phyloP scores from a whole-genome alignment of 2,797 vertebrate species.

The Rhinella marina region DNA sequence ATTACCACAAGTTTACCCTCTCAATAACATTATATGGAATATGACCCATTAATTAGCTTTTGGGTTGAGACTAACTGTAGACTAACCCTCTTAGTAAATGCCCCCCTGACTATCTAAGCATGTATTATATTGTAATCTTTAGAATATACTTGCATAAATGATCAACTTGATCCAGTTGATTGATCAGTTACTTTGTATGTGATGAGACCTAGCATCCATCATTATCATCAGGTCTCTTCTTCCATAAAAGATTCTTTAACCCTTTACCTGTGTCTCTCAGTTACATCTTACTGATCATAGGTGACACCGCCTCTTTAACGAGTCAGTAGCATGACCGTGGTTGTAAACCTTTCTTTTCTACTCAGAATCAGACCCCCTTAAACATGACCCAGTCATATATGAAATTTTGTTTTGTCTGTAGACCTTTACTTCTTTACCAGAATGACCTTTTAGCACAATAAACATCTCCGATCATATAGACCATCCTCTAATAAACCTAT shows the following conservation, averaged over 20 bases:
- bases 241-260: constrained; percentile 8
- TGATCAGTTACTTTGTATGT: neutral
- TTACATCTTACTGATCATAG: neutral
- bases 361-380: neutral
- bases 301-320: neutral
- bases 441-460: neutral
- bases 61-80: neutral
- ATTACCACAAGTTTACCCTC: neutral
- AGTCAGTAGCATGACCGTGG: neutral
- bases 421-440: neutral
- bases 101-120: neutral
- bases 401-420: neutral
- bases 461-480: neutral
- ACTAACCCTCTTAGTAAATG: neutral
- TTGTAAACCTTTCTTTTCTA: neutral
- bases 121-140: neutral
- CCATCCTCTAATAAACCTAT: neutral
- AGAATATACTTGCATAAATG: neutral
- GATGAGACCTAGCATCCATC: neutral
- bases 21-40: neutral
- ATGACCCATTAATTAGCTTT: neutral
- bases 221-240: neutral
- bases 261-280: neutral
- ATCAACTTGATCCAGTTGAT: neutral
- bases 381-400: neutral